Percentiles rank a stretch among this genome's conserved stretches.
Evolutionary conservation across 2,797 vertebrate species (phyloP).

Genomic region (Myotis findleyi): DNA sequence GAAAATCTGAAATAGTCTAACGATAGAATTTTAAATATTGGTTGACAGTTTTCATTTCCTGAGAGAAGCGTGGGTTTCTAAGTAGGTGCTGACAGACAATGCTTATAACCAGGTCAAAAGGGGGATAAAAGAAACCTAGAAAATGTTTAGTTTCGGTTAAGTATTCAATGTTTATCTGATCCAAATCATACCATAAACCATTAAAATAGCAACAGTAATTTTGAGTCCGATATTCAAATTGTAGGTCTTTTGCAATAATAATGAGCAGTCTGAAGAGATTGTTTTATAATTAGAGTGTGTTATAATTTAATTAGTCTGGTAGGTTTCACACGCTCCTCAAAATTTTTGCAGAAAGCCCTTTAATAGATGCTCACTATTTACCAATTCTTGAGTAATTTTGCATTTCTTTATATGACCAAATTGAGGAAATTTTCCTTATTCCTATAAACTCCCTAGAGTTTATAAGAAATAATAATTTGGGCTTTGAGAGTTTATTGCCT

Average conservation of each 20-base stretch:
- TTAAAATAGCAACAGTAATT: not conserved
- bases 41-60: constrained; percentile 30
- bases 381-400: not conserved
- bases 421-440: not conserved
- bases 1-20: constrained; percentile 18
- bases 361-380: too few relatives aligned
- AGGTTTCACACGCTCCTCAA: too few relatives aligned
- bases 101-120: not conserved
- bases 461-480: not conserved
- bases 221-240: not conserved
- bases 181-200: not conserved
- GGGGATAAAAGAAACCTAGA: not conserved
- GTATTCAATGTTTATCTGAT: not conserved
- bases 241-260: not conserved
- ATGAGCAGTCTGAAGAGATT: not conserved
- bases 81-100: not conserved
- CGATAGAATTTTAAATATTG: not conserved
- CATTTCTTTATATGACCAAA: not conserved
- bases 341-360: too few relatives aligned
- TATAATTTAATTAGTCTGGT: too few relatives aligned
- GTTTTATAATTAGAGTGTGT: too few relatives aligned
- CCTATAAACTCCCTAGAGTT: not conserved
- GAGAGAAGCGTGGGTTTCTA: not conserved
- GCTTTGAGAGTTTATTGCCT: not conserved
- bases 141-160: not conserved